Conservation (phyloP, 2,888 invertebrate genomes). For the Caenorhabditis sp. region DNA sequence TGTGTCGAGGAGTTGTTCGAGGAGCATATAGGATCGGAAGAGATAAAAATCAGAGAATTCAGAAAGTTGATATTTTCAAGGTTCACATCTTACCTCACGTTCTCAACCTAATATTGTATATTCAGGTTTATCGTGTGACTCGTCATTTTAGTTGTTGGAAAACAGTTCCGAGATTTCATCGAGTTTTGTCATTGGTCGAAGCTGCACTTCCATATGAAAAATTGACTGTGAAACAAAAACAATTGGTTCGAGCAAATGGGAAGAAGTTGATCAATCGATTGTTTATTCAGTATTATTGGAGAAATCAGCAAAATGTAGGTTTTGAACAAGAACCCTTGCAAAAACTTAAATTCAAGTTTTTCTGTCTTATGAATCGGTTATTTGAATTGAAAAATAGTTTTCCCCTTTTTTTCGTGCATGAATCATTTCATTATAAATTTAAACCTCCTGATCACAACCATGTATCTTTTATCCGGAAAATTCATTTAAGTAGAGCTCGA, state of each 20-base stretch:
- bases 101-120: background rate
- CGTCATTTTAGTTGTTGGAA: conserved; percentile 65
- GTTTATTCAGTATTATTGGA: conserved; percentile 40
- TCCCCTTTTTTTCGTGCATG: no score
- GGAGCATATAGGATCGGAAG: conserved; percentile 57
- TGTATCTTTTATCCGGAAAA: no score
- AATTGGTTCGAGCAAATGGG: conserved; percentile 30
- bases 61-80: conserved; percentile 33
- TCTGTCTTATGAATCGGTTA: no score
- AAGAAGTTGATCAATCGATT: conserved; percentile 38
- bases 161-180: conserved; percentile 60
- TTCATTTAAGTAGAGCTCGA: no score
- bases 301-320: conserved; percentile 26
- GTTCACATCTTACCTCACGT: conserved; percentile 8
- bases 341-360: no score
- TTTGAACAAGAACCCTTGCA: no score
- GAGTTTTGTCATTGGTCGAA: conserved; percentile 63
- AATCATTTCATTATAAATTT: no score
- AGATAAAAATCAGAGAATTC: conserved; percentile 40
- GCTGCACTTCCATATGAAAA: conserved; percentile 32
- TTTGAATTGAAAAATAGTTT: no score
- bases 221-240: conserved; percentile 30
- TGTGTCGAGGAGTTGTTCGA: conserved; percentile 53
- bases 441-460: no score
- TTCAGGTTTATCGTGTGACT: conserved; percentile 50